Percentiles rank a stretch among this genome's conserved stretches.
Conservation (phyloP, 2,888 invertebrate species). For the Margaritifera margaritifera region DNA sequence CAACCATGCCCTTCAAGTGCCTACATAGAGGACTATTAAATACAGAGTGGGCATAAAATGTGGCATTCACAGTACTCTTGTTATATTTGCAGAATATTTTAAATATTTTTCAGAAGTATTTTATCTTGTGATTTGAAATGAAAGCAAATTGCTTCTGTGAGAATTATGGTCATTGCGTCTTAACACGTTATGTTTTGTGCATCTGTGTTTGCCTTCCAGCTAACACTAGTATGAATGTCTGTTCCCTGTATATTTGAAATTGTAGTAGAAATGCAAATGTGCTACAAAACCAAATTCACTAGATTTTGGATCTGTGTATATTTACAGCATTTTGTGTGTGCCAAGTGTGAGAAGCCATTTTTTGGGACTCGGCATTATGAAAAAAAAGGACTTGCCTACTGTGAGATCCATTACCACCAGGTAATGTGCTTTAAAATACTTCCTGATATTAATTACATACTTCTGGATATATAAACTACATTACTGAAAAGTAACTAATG, state of each 20-base stretch:
- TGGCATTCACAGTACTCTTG: background rate
- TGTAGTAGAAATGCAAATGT: background rate
- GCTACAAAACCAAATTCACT: background rate
- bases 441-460: too few relatives aligned
- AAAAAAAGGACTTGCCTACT: conserved; percentile 96
- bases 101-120: background rate
- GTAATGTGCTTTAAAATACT: conserved; percentile 39
- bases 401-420: conserved; percentile 97
- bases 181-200: too few relatives aligned
- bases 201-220: too few relatives aligned
- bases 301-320: conserved; percentile 15
- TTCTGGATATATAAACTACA: too few relatives aligned
- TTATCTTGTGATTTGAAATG: background rate
- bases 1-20: too few relatives aligned
- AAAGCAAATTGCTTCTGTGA: too few relatives aligned
- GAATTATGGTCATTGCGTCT: too few relatives aligned
- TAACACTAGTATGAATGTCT: background rate
- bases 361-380: conserved; percentile 99
- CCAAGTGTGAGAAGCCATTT: conserved; percentile 99
- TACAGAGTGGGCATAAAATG: too few relatives aligned
- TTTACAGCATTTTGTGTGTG: conserved; percentile 96
- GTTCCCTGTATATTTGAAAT: background rate
- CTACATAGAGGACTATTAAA: too few relatives aligned
- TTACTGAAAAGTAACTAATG: too few relatives aligned
- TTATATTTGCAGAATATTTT: background rate